A percentile compares a stretch with the other conserved stretches of the same genome.
These are phyloP conservation scores for Drosophila helvetica DNA, from an alignment of 2,888 invertebrate species.

Conservation along the genomic window DNA sequence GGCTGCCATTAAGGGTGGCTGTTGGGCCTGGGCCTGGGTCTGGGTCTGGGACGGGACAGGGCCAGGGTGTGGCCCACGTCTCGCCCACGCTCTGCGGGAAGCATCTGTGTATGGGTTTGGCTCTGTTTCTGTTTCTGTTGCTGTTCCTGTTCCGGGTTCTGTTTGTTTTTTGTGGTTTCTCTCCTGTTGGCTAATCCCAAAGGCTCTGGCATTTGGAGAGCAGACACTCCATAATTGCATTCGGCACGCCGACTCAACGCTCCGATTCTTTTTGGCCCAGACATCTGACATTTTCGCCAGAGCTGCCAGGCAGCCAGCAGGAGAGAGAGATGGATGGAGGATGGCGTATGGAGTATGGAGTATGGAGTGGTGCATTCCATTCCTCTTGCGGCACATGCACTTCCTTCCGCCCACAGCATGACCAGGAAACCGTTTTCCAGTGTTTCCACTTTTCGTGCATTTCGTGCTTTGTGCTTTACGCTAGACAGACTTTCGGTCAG, in stretches of 20 bases:
- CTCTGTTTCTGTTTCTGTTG: not conserved
- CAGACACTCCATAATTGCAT: constrained; percentile 62
- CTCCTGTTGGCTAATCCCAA: constrained; percentile 46
- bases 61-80: constrained; percentile 36
- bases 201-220: constrained; percentile 62
- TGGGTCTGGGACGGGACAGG: not conserved
- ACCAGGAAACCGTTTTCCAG: constrained; percentile 64
- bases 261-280: constrained; percentile 47
- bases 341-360: constrained; percentile 5
- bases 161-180: not conserved
- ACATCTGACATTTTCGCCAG: constrained; percentile 55
- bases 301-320: not conserved
- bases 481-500: constrained; percentile 57
- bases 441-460: constrained; percentile 50
- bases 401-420: constrained; percentile 65
- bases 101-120: constrained; percentile 34
- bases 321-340: constrained; percentile 11
- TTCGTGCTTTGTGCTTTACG: constrained; percentile 53
- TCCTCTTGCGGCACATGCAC: constrained; percentile 57
- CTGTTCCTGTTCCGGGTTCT: too few relatives aligned
- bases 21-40: not conserved
- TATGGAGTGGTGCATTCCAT: not conserved
- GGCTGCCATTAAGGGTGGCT: constrained; percentile 48
- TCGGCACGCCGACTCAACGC: constrained; percentile 46
- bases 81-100: constrained; percentile 20